Conservation (phyloP, 2,113 vertebrate species). For the Catharus minimus region DNA sequence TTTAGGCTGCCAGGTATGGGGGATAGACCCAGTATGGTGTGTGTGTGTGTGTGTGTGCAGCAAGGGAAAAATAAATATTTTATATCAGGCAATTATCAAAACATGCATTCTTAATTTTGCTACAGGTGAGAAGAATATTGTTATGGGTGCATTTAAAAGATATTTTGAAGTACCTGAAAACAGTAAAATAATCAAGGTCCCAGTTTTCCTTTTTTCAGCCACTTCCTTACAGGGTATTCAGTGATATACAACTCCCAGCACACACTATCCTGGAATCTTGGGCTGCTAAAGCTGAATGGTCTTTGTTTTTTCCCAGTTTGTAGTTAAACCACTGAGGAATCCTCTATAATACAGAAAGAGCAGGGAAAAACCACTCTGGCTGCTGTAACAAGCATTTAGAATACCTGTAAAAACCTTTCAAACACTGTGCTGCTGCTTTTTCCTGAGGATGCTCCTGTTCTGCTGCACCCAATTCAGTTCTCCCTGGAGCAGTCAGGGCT, state of each 20-base stretch:
- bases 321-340: background rate
- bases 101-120: background rate
- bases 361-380: fast-evolving
- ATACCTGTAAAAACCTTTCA: background rate
- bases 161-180: background rate
- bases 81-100: background rate
- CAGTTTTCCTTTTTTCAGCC: background rate
- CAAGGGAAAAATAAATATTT: background rate
- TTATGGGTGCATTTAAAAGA: background rate
- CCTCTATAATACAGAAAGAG: too few relatives aligned
- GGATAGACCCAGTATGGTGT: background rate
- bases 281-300: background rate
- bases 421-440: background rate
- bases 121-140: background rate
- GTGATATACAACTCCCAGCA: background rate
- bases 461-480: fast-evolving
- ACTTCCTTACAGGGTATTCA: background rate
- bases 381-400: background rate
- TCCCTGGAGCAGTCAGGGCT: background rate
- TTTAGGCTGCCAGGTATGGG: fast-evolving
- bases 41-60: background rate
- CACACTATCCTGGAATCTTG: background rate
- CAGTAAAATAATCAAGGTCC: background rate
- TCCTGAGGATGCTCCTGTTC: background rate
- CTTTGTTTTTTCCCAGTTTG: background rate